Conservation (phyloP, 2,113 vertebrate species). For the Odocoileus virginianus region DNA sequence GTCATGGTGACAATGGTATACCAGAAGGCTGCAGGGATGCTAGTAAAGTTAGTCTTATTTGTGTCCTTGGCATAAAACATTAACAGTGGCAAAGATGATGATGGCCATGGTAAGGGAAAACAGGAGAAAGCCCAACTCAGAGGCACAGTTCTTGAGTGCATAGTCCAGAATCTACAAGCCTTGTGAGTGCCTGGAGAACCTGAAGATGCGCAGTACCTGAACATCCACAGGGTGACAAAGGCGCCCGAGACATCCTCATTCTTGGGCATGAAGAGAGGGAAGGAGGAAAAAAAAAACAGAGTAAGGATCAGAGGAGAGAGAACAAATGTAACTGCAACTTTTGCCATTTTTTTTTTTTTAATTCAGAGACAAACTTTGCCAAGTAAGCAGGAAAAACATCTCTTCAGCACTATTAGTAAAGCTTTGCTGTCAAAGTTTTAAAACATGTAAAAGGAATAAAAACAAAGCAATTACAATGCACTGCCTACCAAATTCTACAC, state of each 20-base stretch:
- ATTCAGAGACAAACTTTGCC: neutral
- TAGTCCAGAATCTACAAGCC: slow-evolving; percentile 92
- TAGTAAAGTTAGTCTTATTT: slow-evolving; percentile 88
- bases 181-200: slow-evolving; percentile 92
- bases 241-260: slow-evolving; percentile 91
- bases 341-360: neutral
- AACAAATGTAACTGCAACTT: neutral
- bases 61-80: slow-evolving; percentile 94
- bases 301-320: neutral
- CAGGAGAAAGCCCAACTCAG: slow-evolving; percentile 92
- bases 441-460: slow-evolving; percentile 28
- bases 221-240: slow-evolving; percentile 90
- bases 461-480: neutral
- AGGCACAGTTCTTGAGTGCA: slow-evolving; percentile 92
- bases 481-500: neutral
- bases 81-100: slow-evolving; percentile 94
- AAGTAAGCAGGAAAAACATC: slow-evolving; percentile 9
- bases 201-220: slow-evolving; percentile 93
- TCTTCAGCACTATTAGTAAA: neutral
- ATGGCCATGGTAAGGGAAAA: slow-evolving; percentile 95
- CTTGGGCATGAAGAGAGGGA: slow-evolving; percentile 87
- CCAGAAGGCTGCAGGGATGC: slow-evolving; percentile 94
- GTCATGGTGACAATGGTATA: slow-evolving; percentile 97
- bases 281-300: neutral
- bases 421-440: neutral